Base-by-base conservation (phyloP, 1,140 invertebrate genomes). In the Papilio machaon region DNA sequence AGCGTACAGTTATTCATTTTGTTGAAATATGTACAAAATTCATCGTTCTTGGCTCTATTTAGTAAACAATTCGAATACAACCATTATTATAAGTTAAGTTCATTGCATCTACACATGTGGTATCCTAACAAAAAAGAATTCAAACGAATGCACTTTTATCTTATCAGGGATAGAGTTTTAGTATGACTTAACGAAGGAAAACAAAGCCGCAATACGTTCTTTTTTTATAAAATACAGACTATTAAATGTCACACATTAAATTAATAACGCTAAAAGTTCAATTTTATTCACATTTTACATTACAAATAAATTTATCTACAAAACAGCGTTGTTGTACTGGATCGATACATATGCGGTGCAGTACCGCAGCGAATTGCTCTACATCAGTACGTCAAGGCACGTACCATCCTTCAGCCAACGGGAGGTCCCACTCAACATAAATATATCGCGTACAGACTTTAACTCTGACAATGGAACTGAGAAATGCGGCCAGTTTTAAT, bases 11-110 rank as follows among this genome's bases (percentile, higher is more conserved):
- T 76, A 76, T 76, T 52, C 47, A 35, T 52, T 54, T 54, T 76
- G 43, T 76, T 23, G 74, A 52, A 76, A 76, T 49, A 47, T 76
- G 74, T 23, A 47, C 73, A 75, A 76, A 52, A 47, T 47, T 75
- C 74, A 76, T 76, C 74, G 74, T 76, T 76, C 74, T 75, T 11
- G 43, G n/a, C 38, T 17, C 74, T 76, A 47, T 76, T 76, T 52
- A 54, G 74, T 76, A 76, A 76, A 76, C 74, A 76, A 76, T 46
- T 76, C 19, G 46, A 52, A 52, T 47, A 23, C 47, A 64, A 43
- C 43, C 73, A 47, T 19, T 73, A 73, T 15, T 54, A 54, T 8
- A 49, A n/a, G 43, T 19, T 47, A 43, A 52, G 19, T 52, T 52
- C 23, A 52, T 47, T 19, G 74, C 52, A 54, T 54, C 74, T 54